Base-by-base conservation (phyloP, 1,140 invertebrate species). In the Eumaeus atala region DNA sequence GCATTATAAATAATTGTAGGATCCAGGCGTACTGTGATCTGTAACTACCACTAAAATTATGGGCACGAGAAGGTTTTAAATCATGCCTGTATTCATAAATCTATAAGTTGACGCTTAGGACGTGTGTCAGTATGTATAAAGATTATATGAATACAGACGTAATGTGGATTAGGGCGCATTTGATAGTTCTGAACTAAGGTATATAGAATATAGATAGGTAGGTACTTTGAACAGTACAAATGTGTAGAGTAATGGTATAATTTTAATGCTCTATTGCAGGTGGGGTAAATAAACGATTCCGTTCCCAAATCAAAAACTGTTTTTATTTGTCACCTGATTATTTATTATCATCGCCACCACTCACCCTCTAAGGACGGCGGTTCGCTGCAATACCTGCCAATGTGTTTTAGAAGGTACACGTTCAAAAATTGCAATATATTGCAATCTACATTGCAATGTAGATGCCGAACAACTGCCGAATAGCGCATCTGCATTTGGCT, bases 181-280 rank as follows among this genome's bases (percentile, higher is more conserved):
- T 72, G 71, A 77, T 74, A 70, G 72, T 82, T 65, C 69, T 72
- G 69, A 74, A 71, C 67, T 83, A 83, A 80, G 77, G 74, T 59
- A 74, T 79, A 82, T 70, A 66, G 74, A 33, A 49, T 55, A 70
- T 72, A 74, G 62, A 77, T 81, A 83, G 80, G 79, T 86, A 86
- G 83, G 83, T 86, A 86, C 83, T 86, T 84, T 80, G 74, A 81
- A 70, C 77, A 84, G 83, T 86, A 83, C 83, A 86, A 86, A 77
- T 70, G 68, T 74, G 78, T 83, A 83, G 78, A 74, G 58, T 84
- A 74, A 74, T 72, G 70, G 65, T 86, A 84, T 79, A 74, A 80
- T 84, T 64, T 83, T 81, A 81, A 84, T 79, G 77, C 76, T 81
- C 69, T 82, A 81, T 75, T 75, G 77, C 77, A 86, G 72, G 83